Evolutionary conservation across 2,113 vertebrate genomes (phyloP).

Genomic region (Elephantulus edwardii): DNA sequence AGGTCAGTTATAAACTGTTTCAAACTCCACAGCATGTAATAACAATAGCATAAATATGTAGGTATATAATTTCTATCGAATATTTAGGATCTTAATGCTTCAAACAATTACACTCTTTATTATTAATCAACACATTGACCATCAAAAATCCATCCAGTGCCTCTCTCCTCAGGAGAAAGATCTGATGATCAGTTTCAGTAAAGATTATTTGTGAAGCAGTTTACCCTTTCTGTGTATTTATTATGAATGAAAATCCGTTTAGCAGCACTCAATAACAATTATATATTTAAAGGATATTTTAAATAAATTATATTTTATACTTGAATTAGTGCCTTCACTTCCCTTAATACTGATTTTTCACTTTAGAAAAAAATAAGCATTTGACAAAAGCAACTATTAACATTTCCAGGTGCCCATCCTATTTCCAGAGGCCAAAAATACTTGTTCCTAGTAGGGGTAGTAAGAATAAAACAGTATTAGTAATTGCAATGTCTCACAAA

Average conservation of each 20-base stretch:
- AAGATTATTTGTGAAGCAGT: too few relatives aligned
- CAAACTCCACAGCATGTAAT: too few relatives aligned
- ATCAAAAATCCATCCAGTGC: too few relatives aligned
- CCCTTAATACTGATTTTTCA: neutral
- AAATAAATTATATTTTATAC: neutral
- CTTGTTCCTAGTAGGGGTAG: neutral
- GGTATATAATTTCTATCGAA: neutral
- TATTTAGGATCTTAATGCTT: neutral
- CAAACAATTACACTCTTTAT: too few relatives aligned
- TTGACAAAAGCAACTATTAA: neutral
- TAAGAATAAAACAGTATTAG: too few relatives aligned
- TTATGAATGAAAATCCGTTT: neutral
- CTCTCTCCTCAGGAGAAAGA: too few relatives aligned
- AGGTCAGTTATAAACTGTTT: too few relatives aligned
- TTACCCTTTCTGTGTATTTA: neutral
- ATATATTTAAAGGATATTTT: neutral
- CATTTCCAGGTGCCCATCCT: too few relatives aligned
- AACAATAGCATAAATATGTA: too few relatives aligned
- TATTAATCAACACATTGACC: too few relatives aligned
- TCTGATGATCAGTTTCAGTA: too few relatives aligned
- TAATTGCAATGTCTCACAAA: constrained; percentile 36
- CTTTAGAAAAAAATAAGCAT: neutral
- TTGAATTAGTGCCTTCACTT: neutral
- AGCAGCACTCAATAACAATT: neutral
- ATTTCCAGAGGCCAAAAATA: neutral